Evolutionary conservation across 2,888 invertebrate species (phyloP), one percentile per base, ranked within the genome.

Genomic region (Scaptomyza parva): DNA sequence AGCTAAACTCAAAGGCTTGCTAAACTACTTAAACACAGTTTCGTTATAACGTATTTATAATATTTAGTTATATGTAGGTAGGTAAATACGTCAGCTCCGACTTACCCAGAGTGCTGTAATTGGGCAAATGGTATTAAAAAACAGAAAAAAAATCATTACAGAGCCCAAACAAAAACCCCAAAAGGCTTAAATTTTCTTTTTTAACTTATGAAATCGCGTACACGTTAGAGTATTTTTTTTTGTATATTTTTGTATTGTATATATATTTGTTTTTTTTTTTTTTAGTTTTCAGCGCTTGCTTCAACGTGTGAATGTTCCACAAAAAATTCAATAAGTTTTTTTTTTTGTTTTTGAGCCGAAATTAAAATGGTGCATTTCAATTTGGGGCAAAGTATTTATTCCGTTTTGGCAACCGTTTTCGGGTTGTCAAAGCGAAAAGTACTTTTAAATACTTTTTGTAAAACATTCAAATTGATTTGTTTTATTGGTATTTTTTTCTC

Each of bases 291-390:
- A 82, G 87, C 71, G 80, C 90, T 90, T 90, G 90, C 88, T 90
- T 90, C 90, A 90, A 90, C 90, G 85, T 90, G 90, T 90, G 88
- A 90, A 90, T 88, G 90, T 88, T 90, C 90, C 90, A 90, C 90
- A 90, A 90, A 90, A 89, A 89, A 82, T 41, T 40, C 70, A 78
- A 79, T 75, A 76, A 76, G 71, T 64, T 54, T 50, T 39, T 66
- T 57, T 33, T 35, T 35, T 35, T 6, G 22, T 22, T 22, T 2
- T 61, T 51, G 66, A 62, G 55, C 69, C 65, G 66, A 72, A 80
- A 76, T 85, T 77, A 64, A 83, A 83, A 80, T 82, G 63, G 63
- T 69, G 40, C 66, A 82, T 81, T 81, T 81, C 69, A 84, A 85
- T 81, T 84, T 61, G 52, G 40, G 68, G 51, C 68, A 50, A 78